Conservation (phyloP, 1,140 invertebrate species). For the Trichoplusia ni region DNA sequence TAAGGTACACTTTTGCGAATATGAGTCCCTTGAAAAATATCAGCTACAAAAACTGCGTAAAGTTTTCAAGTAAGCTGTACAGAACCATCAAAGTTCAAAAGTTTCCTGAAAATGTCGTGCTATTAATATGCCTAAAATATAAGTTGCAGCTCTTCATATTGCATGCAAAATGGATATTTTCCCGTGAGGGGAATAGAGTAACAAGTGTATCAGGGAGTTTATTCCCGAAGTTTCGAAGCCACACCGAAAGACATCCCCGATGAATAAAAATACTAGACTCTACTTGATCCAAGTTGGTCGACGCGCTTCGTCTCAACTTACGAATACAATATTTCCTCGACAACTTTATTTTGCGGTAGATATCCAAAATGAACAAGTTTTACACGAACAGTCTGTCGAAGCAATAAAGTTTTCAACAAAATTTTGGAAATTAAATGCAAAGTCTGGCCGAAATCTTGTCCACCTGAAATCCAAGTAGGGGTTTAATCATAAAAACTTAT, state of each 20-base stretch:
- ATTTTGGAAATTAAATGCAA: slow-evolving; percentile 39
- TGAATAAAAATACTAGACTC: slow-evolving; percentile 23
- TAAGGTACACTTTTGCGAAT: too few species aligned
- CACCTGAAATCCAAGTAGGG: slow-evolving; percentile 27
- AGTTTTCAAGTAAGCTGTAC: too few species aligned
- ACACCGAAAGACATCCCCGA: slow-evolving; percentile 21
- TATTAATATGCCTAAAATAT: neutral
- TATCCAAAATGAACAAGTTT: slow-evolving; percentile 43
- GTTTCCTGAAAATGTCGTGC: too few species aligned
- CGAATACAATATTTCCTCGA: slow-evolving; percentile 36
- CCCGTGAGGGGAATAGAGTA: neutral
- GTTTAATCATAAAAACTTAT: slow-evolving; percentile 38
- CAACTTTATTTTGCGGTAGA: slow-evolving; percentile 40
- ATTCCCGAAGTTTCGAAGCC: neutral
- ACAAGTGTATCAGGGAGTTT: slow-evolving; percentile 1
- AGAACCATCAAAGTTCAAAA: too few species aligned
- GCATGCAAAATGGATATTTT: neutral
- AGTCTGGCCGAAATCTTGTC: slow-evolving; percentile 31
- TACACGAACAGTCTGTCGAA: slow-evolving; percentile 34
- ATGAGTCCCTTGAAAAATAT: too few species aligned
- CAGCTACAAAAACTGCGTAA: too few species aligned
- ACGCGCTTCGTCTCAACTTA: slow-evolving; percentile 19
- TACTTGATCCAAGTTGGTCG: slow-evolving; percentile 16
- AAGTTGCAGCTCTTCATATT: neutral
- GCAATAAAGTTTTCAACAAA: slow-evolving; percentile 38